Evolutionary conservation across 2,888 invertebrate species (phyloP), one percentile per base, ranked within the genome.

Genomic region (Pachydiplax longipennis): DNA sequence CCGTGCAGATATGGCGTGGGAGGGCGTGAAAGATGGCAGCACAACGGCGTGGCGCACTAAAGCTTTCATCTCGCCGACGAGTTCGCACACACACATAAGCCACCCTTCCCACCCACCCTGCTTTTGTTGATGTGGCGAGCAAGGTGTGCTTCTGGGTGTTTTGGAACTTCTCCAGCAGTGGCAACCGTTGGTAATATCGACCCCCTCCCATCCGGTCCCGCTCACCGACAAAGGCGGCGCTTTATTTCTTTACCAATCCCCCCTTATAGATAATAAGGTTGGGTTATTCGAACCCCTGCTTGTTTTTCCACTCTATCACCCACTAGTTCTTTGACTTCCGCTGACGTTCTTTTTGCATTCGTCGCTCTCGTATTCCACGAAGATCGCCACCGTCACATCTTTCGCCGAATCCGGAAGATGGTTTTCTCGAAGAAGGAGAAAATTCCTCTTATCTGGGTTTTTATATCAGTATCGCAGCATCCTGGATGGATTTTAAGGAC

Each of bases 141-240:
- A 87, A 87, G 58, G 87, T 65, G 37, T 65, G 87, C 87, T 87
- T 65, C 87, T 87, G 87, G 87, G 35, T 61, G 87, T 87, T 87
- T 87, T 87, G 87, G 87, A 87, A 65, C 87, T 40, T n/a, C 87
- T 87, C 87, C 87, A 87, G 65, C 83, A 5, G 83, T 61, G 83
- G 35, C 25, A 48, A 53, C 83, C 58, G 58, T 35, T 18, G 83
- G 83, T 61, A 40, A 87, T 87, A 87, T 87, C 65, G 87, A 37
- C 65, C 87, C 61, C 31, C 58, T 12, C 82, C 25, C 48, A 12
- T 31, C 15, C 48, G 48, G 18, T 25, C 53, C 53, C 48, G 58
- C 15, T 3, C 37, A 65, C 87, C 87, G 87, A 87, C 87, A 40
- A 22, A 87, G 37, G 22, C 6, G 25, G 22, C 65, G 65, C 22